These are phyloP conservation scores for Acanthacorydalis orientalis DNA, from an alignment of 2,888 invertebrate genomes.

Conservation along the genomic window DNA sequence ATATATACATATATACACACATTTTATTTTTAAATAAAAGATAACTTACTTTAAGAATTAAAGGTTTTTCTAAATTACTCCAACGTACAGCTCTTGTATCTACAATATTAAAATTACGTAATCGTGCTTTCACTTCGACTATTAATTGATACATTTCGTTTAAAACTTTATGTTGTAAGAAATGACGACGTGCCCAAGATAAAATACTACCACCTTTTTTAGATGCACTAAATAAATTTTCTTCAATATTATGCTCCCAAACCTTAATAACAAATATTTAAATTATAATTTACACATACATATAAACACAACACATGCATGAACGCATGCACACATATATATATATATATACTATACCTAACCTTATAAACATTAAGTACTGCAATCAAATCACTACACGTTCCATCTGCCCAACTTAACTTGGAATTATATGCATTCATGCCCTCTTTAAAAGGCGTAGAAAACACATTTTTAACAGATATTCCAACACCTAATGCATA, in stretches of 20 bases:
- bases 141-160: slow-evolving; percentile 57
- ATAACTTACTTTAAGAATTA: slow-evolving; percentile 44
- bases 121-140: slow-evolving; percentile 46
- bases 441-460: slow-evolving; percentile 49
- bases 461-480: slow-evolving; percentile 66
- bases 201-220: slow-evolving; percentile 16
- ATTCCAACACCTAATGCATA: slow-evolving; percentile 52
- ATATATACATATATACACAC: background rate
- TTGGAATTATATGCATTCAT: slow-evolving; percentile 58
- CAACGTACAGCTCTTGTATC: slow-evolving; percentile 24
- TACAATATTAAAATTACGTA: slow-evolving; percentile 36
- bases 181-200: slow-evolving; percentile 51
- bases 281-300: background rate
- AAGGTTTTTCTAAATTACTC: slow-evolving; percentile 32
- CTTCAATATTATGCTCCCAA: slow-evolving; percentile 45
- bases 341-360: slow-evolving; percentile 6
- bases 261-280: slow-evolving; percentile 28
- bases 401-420: slow-evolving; percentile 65
- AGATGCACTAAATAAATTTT: slow-evolving; percentile 34
- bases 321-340: too few species aligned
- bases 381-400: slow-evolving; percentile 73
- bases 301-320: too few species aligned
- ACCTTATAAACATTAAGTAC: slow-evolving; percentile 66
- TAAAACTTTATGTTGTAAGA: slow-evolving; percentile 52
- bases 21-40: background rate